A percentile compares a stretch with the other conserved stretches of the same genome.
phyloP scores from a whole-genome alignment of 2,113 vertebrate species.

The Antigone vipio region DNA sequence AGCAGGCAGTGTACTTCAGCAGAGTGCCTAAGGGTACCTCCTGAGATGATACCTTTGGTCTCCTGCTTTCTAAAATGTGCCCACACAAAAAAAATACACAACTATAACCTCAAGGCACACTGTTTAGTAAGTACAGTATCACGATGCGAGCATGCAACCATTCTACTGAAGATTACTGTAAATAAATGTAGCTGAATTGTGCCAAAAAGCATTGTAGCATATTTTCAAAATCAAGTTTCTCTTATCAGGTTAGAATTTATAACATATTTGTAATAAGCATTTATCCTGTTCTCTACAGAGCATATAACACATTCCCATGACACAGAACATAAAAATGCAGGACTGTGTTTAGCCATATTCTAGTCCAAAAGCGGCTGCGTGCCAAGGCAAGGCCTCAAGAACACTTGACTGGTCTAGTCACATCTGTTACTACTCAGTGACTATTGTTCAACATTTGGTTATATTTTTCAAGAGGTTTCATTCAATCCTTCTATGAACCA shows the following conservation, averaged over 20 bases:
- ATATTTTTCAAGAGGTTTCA: background rate
- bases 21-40: background rate
- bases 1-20: background rate
- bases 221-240: background rate
- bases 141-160: background rate
- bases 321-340: background rate
- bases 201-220: background rate
- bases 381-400: background rate
- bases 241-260: background rate
- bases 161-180: background rate
- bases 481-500: background rate
- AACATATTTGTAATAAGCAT: background rate
- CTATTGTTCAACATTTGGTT: conserved; percentile 10
- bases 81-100: background rate
- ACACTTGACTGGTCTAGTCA: background rate
- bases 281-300: background rate
- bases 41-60: background rate
- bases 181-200: background rate
- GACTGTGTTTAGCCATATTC: background rate
- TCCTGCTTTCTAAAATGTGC: background rate
- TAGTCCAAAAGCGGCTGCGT: background rate
- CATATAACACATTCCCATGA: background rate
- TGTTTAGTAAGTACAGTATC: background rate
- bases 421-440: conserved; percentile 31
- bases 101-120: background rate